phyloP scores from a whole-genome alignment of 2,888 invertebrate genomes.

The Anoplius nigerrimus region DNA sequence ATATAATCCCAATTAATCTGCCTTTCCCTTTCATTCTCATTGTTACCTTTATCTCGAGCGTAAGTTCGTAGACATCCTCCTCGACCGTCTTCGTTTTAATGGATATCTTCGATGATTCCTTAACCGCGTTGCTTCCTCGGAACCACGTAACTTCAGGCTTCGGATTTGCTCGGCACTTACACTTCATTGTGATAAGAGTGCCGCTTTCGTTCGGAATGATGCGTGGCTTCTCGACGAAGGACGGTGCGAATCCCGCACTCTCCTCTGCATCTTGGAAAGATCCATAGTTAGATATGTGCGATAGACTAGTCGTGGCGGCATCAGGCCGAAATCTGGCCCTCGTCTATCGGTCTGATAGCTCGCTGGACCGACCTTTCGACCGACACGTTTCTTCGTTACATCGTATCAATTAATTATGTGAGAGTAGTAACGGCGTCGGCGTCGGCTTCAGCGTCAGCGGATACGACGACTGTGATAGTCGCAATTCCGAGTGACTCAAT shows the following conservation, averaged over 20 bases:
- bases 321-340: not conserved
- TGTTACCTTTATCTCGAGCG: slow-evolving; percentile 89
- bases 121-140: slow-evolving; percentile 90
- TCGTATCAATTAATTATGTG: too few relatives aligned
- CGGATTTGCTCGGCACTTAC: slow-evolving; percentile 95
- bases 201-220: slow-evolving; percentile 99
- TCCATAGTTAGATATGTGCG: slow-evolving; percentile 55
- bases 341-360: too few relatives aligned
- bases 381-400: too few relatives aligned
- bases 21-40: slow-evolving; percentile 42
- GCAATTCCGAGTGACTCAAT: too few relatives aligned
- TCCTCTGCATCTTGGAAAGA: slow-evolving; percentile 89
- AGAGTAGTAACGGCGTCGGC: too few relatives aligned
- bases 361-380: too few relatives aligned
- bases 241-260: slow-evolving; percentile 95
- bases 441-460: too few relatives aligned
- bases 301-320: not conserved
- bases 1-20: slow-evolving; percentile 1
- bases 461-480: too few relatives aligned
- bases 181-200: slow-evolving; percentile 97
- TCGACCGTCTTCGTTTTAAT: slow-evolving; percentile 86
- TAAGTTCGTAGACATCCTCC: slow-evolving; percentile 91
- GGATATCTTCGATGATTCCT: slow-evolving; percentile 89
- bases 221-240: slow-evolving; percentile 98
- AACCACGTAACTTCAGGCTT: slow-evolving; percentile 97